Base-by-base conservation (phyloP, 2,113 vertebrate genomes). In the Orthonyx spaldingii region DNA sequence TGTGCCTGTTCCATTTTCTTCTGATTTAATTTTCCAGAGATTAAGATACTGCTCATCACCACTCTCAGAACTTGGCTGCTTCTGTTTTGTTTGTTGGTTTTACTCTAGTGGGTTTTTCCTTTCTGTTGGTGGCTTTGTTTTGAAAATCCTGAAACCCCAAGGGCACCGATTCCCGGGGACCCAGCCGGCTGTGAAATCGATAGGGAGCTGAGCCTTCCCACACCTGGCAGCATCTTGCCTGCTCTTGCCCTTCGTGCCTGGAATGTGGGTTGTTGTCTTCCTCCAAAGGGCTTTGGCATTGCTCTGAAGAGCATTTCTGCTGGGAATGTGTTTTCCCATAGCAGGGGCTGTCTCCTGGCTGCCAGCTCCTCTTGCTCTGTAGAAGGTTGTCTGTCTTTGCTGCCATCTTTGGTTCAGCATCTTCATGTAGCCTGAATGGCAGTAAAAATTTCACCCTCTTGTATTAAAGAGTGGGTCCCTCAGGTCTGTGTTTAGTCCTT, bases 11-110 rank as follows among this genome's bases (percentile, higher is more conserved):
- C 94, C 93, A 90, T 97, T 98, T 98, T 95, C 97, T 97, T 94
- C 96, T 90, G 94, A 97, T 98, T 97, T 97, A 97, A 98, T 98
- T 98, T 98, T 98, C 98, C 96, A 97, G 97, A 98, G 97, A 97
- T 98, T 96, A 97, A 94, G 96, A 93, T 96, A 91, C 39, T 91
- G 87, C 85, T 97, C 96, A 87, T 97, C 96, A 96, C 87, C 42
- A 5, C 95, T 95, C 82, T 47, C 3, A 52, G 89, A 93, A 95
- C 60, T 91, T 96, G 93, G 92, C 89, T 89, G n/a, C 37, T 11
- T 53, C 28, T 1, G 0, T 53, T 90, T 78, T 92, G 88, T 85
- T 89, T 94, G 92, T 75, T 84, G 56, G 76, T 94, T 95, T 94
- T 68, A 87, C 83, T 92, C 84, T n/a, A 28, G 35, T 90, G 75